Evolutionary conservation across 2,797 vertebrate genomes (phyloP).

Genomic region (Knipowitschia caucasica): DNA sequence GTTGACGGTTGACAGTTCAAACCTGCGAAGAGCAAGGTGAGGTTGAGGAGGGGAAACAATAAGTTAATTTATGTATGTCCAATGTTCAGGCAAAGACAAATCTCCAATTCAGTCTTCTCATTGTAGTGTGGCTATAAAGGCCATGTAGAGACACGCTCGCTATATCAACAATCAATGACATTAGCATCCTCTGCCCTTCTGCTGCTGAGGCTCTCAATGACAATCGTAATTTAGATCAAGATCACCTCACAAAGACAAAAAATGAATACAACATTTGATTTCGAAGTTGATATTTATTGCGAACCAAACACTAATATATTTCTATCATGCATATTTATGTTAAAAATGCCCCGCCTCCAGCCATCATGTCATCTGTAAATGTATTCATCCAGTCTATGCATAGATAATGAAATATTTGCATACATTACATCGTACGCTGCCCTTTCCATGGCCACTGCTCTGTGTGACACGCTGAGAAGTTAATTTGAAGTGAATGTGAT

Average conservation of each 20-base stretch:
- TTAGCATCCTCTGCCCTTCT: constrained; percentile 7
- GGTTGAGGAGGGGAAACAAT: constrained; percentile 22
- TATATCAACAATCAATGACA: constrained; percentile 11
- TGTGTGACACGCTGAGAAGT: neutral
- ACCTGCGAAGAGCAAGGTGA: constrained; percentile 26
- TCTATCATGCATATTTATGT: neutral
- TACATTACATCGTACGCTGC: constrained; percentile 1
- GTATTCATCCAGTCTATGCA: neutral
- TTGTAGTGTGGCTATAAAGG: constrained; percentile 8
- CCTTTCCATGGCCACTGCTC: constrained; percentile 1
- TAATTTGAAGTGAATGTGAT: neutral
- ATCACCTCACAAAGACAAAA: neutral
- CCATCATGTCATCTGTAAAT: neutral
- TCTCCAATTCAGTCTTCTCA: constrained; percentile 14
- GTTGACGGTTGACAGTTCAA: constrained; percentile 15
- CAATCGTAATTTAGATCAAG: neutral
- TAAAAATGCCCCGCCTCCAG: neutral
- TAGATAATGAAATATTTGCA: constrained; percentile 1
- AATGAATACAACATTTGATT: neutral
- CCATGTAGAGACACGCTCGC: neutral
- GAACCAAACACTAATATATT: neutral
- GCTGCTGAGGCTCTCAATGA: constrained; percentile 3
- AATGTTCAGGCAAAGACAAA: constrained; percentile 1
- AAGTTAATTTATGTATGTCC: constrained; percentile 15
- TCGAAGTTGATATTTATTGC: neutral